phyloP scores from a whole-genome alignment of 2,797 vertebrate genomes.

The Limosa lapponica region DNA sequence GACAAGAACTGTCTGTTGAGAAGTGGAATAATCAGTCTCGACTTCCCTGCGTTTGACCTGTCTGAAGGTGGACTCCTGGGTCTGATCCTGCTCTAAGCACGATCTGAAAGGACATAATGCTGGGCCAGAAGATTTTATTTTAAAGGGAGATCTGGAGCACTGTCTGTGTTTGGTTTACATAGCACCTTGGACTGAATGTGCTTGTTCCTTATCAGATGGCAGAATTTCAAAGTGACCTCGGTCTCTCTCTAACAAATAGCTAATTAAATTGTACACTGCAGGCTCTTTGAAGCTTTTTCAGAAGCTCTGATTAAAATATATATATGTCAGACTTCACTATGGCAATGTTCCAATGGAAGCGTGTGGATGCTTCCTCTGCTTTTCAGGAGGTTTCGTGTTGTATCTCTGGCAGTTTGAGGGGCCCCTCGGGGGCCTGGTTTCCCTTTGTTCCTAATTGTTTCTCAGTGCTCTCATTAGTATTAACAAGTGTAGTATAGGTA shows the following conservation, averaged over 20 bases:
- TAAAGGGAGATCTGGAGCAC: neutral
- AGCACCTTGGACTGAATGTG: neutral
- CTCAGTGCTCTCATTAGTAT: slow-evolving; percentile 10
- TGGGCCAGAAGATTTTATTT: neutral
- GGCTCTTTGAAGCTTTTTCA: slow-evolving; percentile 56
- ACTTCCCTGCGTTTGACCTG: neutral
- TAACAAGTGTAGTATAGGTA: neutral
- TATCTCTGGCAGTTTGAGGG: neutral
- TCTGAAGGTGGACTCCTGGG: neutral
- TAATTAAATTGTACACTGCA: slow-evolving; percentile 40
- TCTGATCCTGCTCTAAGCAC: neutral
- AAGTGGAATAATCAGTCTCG: neutral
- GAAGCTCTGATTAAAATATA: slow-evolving; percentile 17
- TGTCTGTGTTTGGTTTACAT: neutral
- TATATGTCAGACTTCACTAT: neutral
- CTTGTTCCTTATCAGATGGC: slow-evolving; percentile 37
- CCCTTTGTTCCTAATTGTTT: slow-evolving; percentile 26
- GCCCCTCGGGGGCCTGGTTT: neutral
- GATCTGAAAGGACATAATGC: neutral
- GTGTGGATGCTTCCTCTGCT: neutral
- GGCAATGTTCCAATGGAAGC: slow-evolving; percentile 28
- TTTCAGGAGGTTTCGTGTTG: neutral
- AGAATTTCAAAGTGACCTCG: slow-evolving; percentile 5
- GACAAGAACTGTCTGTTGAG: neutral
- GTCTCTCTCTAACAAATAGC: slow-evolving; percentile 20